A percentile compares a stretch with the other conserved stretches of the same genome.
Conservation (phyloP, 1,140 invertebrate species). For the Triops cancriformis region DNA sequence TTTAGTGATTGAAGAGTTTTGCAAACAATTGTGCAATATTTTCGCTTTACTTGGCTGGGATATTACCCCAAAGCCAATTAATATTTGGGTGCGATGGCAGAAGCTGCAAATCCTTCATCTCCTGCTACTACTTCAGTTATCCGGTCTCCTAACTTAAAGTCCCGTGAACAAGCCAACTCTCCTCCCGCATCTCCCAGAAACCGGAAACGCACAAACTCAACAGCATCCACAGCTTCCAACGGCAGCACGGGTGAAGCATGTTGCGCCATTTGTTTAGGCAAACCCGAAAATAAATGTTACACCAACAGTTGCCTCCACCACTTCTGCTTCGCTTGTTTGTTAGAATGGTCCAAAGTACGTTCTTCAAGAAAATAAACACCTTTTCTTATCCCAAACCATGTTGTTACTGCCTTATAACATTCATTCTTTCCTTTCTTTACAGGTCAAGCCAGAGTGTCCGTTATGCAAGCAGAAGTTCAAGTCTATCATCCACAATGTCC, state of each 20-base stretch:
- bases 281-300: constrained; percentile 76
- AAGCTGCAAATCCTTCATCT: neutral
- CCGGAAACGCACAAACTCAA: neutral
- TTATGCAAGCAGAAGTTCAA: constrained; percentile 85
- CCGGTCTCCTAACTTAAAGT: neutral
- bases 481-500: constrained; percentile 85
- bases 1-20: too few species aligned
- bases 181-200: neutral
- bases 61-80: neutral
- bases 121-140: neutral
- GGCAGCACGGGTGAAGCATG: constrained; percentile 59
- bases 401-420: neutral
- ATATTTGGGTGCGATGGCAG: neutral
- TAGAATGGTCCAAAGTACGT: constrained; percentile 84
- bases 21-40: too few species aligned
- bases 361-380: constrained; percentile 27
- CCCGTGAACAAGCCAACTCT: neutral
- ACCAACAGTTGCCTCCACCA: constrained; percentile 85
- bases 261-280: constrained; percentile 85
- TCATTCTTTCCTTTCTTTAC: constrained; percentile 30
- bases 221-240: neutral
- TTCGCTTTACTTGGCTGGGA: too few species aligned
- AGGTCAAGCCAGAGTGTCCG: constrained; percentile 84
- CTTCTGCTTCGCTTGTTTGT: constrained; percentile 85
- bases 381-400: neutral